A percentile compares a stretch with the other conserved stretches of the same genome.
Evolutionary conservation across 2,888 invertebrate species (phyloP).

Genomic region (Ethmia dodecea): DNA sequence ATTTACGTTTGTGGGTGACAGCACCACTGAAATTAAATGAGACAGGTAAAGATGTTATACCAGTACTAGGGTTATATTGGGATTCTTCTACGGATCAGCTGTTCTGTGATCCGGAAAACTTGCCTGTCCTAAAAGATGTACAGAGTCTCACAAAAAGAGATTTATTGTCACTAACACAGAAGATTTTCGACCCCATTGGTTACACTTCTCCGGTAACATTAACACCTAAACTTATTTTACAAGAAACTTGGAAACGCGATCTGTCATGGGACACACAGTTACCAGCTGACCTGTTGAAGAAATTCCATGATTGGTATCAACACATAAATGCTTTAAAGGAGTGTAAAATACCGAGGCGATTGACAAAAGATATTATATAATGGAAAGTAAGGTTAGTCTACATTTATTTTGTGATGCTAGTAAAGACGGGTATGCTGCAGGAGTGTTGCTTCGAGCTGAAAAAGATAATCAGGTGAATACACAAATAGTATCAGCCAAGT

Average conservation of each 20-base stretch:
- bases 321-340: conserved; percentile 1
- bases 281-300: conserved; percentile 1
- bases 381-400: conserved; percentile 1
- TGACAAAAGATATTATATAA: background rate
- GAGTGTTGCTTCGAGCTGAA: conserved; percentile 7
- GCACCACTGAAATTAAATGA: conserved; percentile 1
- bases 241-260: conserved; percentile 4
- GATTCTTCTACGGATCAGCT: conserved; percentile 1
- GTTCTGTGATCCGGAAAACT: background rate
- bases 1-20: conserved; percentile 11
- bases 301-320: conserved; percentile 6
- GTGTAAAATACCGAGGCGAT: conserved; percentile 3
- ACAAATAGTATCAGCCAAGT: conserved; percentile 1
- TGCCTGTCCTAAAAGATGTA: background rate
- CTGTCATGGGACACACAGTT: conserved; percentile 6
- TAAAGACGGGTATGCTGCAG: conserved; percentile 7
- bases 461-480: conserved; percentile 1
- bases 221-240: conserved; percentile 6
- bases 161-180: conserved; percentile 8
- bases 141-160: conserved; percentile 3
- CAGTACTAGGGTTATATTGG: conserved; percentile 9
- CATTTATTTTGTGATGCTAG: conserved; percentile 11
- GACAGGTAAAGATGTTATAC: conserved; percentile 1
- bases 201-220: conserved; percentile 2
- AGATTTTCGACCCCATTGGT: conserved; percentile 10